phyloP scores from a whole-genome alignment of 2,113 vertebrate genomes.

The Psammodynastes pulverulentus region DNA sequence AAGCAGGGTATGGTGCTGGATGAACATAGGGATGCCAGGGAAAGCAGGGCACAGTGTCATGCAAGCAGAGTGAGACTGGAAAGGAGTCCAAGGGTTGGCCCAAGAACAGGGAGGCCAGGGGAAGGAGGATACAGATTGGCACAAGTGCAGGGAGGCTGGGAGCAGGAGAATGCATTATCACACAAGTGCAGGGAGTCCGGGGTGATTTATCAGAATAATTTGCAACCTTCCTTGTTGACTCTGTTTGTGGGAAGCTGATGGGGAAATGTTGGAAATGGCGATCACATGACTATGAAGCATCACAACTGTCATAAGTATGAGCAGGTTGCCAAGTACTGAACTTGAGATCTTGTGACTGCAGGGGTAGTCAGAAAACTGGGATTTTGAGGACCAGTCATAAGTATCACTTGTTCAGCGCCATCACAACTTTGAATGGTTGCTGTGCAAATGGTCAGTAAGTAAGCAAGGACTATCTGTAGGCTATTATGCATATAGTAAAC shows the following conservation, averaged over 20 bases:
- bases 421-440: slow-evolving; percentile 47
- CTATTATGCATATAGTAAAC: slow-evolving; percentile 13
- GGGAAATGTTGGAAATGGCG: neutral
- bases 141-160: neutral
- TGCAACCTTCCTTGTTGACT: neutral
- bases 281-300: neutral
- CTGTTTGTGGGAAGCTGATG: neutral
- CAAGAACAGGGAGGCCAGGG: neutral
- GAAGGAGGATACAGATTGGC: neutral
- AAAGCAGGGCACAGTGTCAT: neutral
- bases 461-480: neutral
- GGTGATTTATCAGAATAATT: neutral
- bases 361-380: neutral
- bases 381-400: neutral
- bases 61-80: neutral
- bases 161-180: neutral
- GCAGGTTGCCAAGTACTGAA: neutral
- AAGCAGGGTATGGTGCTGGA: neutral
- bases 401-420: neutral
- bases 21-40: neutral
- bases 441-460: neutral
- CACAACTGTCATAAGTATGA: neutral
- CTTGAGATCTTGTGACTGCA: neutral
- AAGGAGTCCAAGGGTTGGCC: neutral
- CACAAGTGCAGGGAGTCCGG: neutral